phyloP scores from a whole-genome alignment of 2,888 invertebrate species.

The Sarcophaga subvicina region DNA sequence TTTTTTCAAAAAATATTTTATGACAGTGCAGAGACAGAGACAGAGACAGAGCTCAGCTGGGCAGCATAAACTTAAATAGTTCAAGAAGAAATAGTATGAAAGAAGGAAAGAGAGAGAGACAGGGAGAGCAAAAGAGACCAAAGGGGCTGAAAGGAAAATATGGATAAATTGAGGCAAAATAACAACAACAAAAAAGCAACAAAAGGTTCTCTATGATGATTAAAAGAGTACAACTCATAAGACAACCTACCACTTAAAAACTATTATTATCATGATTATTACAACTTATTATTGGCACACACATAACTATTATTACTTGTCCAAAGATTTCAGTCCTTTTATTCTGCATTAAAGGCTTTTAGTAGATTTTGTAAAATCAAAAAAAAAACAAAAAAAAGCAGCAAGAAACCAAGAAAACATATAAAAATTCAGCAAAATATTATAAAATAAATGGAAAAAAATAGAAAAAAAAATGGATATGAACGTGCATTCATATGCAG shows the following conservation, averaged over 20 bases:
- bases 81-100: neutral
- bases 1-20: conserved; percentile 42
- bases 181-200: conserved; percentile 8
- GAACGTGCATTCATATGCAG: conserved; percentile 16
- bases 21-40: conserved; percentile 48
- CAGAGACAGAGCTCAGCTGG: neutral
- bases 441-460: conserved; percentile 15
- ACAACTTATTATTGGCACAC: conserved; percentile 71
- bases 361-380: conserved; percentile 23
- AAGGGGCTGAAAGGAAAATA: conserved; percentile 5
- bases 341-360: conserved; percentile 29
- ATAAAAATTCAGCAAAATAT: neutral
- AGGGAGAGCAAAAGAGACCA: neutral
- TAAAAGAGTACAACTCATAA: conserved; percentile 51
- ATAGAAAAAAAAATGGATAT: conserved; percentile 3
- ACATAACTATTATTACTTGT: conserved; percentile 72
- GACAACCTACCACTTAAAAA: conserved; percentile 68
- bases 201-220: conserved; percentile 12
- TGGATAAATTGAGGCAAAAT: too few species aligned
- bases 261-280: conserved; percentile 71
- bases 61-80: conserved; percentile 31
- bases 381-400: neutral
- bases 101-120: conserved; percentile 11
- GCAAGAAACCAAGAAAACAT: neutral
- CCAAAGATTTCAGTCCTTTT: conserved; percentile 69